These are phyloP conservation scores for Chaenocephalus aceratus DNA, from an alignment of 2,113 vertebrate species.

Conservation along the genomic window DNA sequence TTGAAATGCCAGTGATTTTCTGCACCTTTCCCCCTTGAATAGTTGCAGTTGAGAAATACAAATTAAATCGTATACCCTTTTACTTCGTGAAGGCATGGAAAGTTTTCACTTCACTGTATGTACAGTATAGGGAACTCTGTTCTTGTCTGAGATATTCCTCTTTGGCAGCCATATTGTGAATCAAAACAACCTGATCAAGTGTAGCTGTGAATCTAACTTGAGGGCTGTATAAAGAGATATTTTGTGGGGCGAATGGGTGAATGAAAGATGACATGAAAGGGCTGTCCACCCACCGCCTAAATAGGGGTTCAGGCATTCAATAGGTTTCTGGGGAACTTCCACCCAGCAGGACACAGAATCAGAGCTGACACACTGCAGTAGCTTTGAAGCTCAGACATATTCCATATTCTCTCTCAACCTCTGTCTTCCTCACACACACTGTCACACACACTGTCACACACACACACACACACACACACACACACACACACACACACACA, in stretches of 20 bases:
- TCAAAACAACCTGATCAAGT: neutral
- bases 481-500: too few species aligned
- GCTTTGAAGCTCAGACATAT: slow-evolving; percentile 16
- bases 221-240: neutral
- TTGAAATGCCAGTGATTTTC: neutral
- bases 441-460: neutral
- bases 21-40: neutral
- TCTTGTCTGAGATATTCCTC: neutral
- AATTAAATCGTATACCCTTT: too few species aligned
- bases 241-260: neutral
- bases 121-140: neutral
- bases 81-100: too few species aligned
- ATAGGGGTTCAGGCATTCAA: neutral
- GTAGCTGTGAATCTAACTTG: too few species aligned
- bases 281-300: neutral
- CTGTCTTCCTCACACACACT: neutral
- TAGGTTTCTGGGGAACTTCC: neutral
- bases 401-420: slow-evolving; percentile 18
- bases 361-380: neutral
- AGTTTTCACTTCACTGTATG: too few species aligned
- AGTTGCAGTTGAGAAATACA: neutral
- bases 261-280: neutral
- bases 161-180: neutral
- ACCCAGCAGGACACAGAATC: neutral
- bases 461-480: too few species aligned